Percentiles rank a stretch among this genome's conserved stretches.
Evolutionary conservation across 2,888 invertebrate species (phyloP).

Genomic region (Euclidia mi): DNA sequence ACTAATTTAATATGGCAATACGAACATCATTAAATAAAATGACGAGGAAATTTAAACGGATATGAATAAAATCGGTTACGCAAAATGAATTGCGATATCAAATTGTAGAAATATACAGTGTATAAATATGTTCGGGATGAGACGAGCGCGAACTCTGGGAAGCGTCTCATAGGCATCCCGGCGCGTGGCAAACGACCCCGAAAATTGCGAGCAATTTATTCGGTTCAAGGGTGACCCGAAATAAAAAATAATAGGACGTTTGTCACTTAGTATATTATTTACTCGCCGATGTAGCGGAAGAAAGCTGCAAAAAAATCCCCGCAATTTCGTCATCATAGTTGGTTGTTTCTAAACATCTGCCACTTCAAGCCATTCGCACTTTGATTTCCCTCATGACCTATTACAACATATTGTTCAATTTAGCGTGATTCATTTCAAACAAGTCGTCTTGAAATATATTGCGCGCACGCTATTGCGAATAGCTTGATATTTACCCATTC

Average conservation of each 20-base stretch:
- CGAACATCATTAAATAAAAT: constrained; percentile 2
- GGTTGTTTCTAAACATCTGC: constrained; percentile 43
- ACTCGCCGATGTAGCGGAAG: constrained; percentile 68
- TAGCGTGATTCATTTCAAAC: constrained; percentile 57
- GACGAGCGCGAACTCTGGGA: constrained; percentile 71
- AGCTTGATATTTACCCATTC: constrained; percentile 23
- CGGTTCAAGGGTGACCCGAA: constrained; percentile 85
- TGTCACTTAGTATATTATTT: constrained; percentile 86
- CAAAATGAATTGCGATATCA: constrained; percentile 60
- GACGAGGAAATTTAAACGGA: not conserved
- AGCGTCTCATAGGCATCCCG: constrained; percentile 81
- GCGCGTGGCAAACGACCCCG: constrained; percentile 83
- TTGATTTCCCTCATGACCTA: constrained; percentile 62
- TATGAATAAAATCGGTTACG: not conserved
- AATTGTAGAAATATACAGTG: constrained; percentile 61
- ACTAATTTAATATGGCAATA: no score
- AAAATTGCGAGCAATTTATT: constrained; percentile 87
- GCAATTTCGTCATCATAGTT: constrained; percentile 55
- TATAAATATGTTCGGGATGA: constrained; percentile 61
- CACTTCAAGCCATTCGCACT: constrained; percentile 43
- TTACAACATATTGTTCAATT: constrained; percentile 60
- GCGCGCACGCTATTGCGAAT: constrained; percentile 37
- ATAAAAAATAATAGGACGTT: constrained; percentile 81
- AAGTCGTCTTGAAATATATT: constrained; percentile 51
- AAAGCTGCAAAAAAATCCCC: constrained; percentile 63